These are phyloP conservation scores for Trematomus bernacchii DNA, from an alignment of 2,797 vertebrate species.

Conservation along the genomic window DNA sequence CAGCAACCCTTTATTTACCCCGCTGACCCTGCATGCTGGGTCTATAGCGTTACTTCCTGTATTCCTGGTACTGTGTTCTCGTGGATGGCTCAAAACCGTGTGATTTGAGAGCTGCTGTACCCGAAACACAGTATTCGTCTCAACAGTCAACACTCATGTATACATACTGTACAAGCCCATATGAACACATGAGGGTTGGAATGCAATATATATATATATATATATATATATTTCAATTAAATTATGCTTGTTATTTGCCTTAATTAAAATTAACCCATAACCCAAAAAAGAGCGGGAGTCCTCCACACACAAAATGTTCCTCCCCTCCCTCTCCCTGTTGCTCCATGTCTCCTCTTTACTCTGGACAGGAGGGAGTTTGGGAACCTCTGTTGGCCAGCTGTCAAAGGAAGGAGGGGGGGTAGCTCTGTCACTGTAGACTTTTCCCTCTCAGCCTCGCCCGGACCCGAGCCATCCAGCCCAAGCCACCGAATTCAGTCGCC, in stretches of 20 bases:
- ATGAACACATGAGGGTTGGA: neutral
- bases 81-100: conserved; percentile 26
- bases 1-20: conserved; percentile 70
- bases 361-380: conserved; percentile 69
- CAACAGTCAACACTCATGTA: conserved; percentile 69
- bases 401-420: conserved; percentile 45
- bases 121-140: conserved; percentile 48
- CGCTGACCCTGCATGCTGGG: conserved; percentile 70
- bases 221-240: conserved; percentile 1
- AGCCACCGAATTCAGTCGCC: conserved; percentile 34
- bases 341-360: conserved; percentile 49
- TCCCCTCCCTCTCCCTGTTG: conserved; percentile 14
- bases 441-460: conserved; percentile 26
- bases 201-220: neutral
- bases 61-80: conserved; percentile 56
- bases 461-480: conserved; percentile 11
- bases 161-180: neutral
- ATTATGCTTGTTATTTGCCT: conserved; percentile 19
- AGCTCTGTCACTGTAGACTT: conserved; percentile 42
- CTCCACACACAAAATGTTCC: conserved; percentile 27
- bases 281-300: conserved; percentile 2
- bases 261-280: conserved; percentile 7
- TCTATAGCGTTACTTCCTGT: conserved; percentile 37
- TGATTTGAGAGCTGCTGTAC: conserved; percentile 21
- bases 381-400: conserved; percentile 76